Evolutionary conservation across 2,888 invertebrate species (phyloP), one percentile per base, ranked within the genome.

Genomic region (Caenorhabditis sp.): DNA sequence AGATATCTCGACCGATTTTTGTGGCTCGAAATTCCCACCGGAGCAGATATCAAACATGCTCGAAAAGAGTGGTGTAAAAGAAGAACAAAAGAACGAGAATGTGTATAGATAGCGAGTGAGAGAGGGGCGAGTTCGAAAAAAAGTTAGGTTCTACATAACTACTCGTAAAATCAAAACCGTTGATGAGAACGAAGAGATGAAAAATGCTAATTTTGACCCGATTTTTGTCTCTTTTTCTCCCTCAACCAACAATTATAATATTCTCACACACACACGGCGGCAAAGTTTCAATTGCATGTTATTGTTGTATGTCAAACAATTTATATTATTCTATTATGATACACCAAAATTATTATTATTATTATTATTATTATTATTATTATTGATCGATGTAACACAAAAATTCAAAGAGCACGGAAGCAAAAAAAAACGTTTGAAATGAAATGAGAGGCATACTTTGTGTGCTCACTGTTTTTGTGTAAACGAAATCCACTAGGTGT

Each of bases 31-130:
- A 59, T 53, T 63, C 71, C 71, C 71, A 51, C 60, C 66, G 71
- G 71, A 67, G 60, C 71, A 71, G 71, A 71, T 71, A 71, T 71
- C 71, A 71, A 66, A 62, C 49, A 54, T 43, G 43, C 43, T 43
- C 43, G 43, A 43, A 43, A 43, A 43, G 12, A 43, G 43, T 12
- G 43, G 2, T 31, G 31, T 12, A 43, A 3, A 43, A 43, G 12
- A 17, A 43, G 43, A 43, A 43, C 2, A 43, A 14, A 17, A 43
- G 17, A 17, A 43, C 3, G 12, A 12, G 43, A 12, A 17, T 6
- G 14, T 43, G 14, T 43, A 43, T 43, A 43, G 2, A 43, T 17
- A 17, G 64, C 71, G 67, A 71, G 66, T 71, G 71, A 66, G 66
- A 67, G 67, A 71, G 66, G 71, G 66, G 71, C 6, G 10, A 31